Conservation (phyloP, 2,888 invertebrate species). For the Nymphalis polychloros region DNA sequence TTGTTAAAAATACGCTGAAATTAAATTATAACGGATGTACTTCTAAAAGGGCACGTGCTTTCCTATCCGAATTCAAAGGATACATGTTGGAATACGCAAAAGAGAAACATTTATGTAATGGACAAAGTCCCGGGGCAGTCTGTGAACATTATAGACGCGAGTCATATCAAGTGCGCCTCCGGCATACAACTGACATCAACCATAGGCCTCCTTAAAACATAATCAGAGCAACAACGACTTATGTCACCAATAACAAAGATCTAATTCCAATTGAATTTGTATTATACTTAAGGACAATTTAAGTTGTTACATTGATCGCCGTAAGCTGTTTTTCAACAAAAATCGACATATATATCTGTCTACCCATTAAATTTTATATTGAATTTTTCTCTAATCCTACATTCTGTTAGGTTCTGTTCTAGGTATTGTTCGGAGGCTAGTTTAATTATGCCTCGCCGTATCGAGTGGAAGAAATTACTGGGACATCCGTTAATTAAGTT, state of each 20-base stretch:
- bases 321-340: background rate
- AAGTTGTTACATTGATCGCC: too few species aligned
- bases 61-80: constrained; percentile 34
- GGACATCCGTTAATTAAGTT: constrained; percentile 14
- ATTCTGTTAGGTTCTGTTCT: constrained; percentile 41
- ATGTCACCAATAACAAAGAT: background rate
- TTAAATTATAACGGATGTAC: constrained; percentile 26
- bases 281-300: background rate
- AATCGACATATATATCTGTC: constrained; percentile 9
- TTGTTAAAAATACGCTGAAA: constrained; percentile 8
- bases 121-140: constrained; percentile 44
- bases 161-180: constrained; percentile 48
- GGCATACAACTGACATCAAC: constrained; percentile 44
- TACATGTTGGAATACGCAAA: constrained; percentile 41
- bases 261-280: background rate
- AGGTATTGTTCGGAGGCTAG: constrained; percentile 38
- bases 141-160: constrained; percentile 49
- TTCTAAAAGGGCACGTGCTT: constrained; percentile 36
- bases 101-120: constrained; percentile 49
- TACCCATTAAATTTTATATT: constrained; percentile 45
- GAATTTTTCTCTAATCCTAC: constrained; percentile 41
- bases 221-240: background rate
- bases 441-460: constrained; percentile 35
- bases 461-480: constrained; percentile 14
- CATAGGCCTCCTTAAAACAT: constrained; percentile 30